Base-by-base conservation (phyloP, 2,797 vertebrate genomes). In the Perodicticus potto region DNA sequence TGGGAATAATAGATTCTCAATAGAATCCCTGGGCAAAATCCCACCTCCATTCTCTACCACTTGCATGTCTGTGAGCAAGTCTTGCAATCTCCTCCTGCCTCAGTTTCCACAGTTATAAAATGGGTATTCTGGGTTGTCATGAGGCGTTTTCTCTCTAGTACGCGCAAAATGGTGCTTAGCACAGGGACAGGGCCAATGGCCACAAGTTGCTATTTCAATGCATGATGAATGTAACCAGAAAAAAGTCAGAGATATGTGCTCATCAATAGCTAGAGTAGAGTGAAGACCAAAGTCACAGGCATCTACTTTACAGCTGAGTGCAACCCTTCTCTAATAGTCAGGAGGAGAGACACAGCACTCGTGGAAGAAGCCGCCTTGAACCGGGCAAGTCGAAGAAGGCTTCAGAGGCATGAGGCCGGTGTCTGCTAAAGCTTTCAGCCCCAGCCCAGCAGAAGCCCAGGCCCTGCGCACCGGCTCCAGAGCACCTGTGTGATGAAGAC, bases 401-500 rank as follows among this genome's bases (percentile, higher is more conserved):
- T 61, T 87, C 88, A 53, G 96, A 84, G 59, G 61, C 16, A n/a
- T 2, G 7, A 20, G 40, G 49, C 57, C 32, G 34, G 40, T 45
- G 8, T 84, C 19, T 53, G 61, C 67, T 63, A 29, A 22, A 13
- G 32, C 22, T 69, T 67, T 96, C 80, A 73, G 74, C 16, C 40
- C 3, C 0, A 4, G 61, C 45, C 37, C 61, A 94, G 91, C 45
- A 77, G 65, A 91, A 67, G 34, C 17, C 0, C 0, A 1, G 3
- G 22, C 0, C 1, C 29, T 1, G 45, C 9, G 29, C 2, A 3
- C 23, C n/a, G 72, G 73, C 55, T 76, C 49, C 34, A 0, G 29
- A 43, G 32, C 13, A 49, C 43, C 32, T 32, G 13, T 61, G 73
- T 93, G 70, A 93, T 20, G 69, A 96, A 94, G 90, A 90, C 29